Conservation (phyloP, 1,140 invertebrate species). For the Dinoponera quadriceps region DNA sequence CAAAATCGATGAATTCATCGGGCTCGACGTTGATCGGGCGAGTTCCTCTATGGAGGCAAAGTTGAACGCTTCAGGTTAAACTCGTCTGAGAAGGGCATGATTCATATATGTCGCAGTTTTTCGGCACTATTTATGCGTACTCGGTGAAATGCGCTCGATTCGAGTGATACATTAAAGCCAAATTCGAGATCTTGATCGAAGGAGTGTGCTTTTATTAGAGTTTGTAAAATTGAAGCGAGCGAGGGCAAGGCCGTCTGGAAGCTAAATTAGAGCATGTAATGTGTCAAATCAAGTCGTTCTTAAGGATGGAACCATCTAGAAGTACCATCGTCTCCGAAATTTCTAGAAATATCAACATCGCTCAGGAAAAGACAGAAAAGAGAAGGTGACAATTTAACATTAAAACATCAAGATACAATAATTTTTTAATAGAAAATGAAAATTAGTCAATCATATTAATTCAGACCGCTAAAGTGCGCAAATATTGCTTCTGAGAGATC, state of each 20-base stretch:
- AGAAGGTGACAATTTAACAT: no score
- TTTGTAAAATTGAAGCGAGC: constrained; percentile 34
- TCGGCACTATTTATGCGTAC: neutral
- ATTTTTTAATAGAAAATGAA: no score
- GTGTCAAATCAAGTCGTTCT: neutral
- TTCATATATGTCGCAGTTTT: no score
- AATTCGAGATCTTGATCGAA: constrained; percentile 10
- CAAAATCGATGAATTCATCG: constrained; percentile 14
- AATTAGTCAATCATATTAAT: no score
- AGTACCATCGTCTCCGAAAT: no score
- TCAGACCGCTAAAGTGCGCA: no score
- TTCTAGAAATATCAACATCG: no score
- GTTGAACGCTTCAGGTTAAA: neutral
- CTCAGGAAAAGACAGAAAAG: no score
- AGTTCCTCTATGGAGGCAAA: neutral
- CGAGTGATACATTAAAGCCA: neutral
- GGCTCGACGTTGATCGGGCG: no score
- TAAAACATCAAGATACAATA: no score
- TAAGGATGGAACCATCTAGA: no score
- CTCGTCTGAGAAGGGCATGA: neutral
- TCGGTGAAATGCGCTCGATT: neutral
- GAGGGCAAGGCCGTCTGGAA: neutral
- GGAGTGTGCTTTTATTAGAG: constrained; percentile 4
- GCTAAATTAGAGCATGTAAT: constrained; percentile 26
- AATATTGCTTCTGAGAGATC: no score